Percentiles rank a stretch among this genome's conserved stretches.
Conservation (phyloP, 1,140 invertebrate species). For the Drosophila lacertosa region DNA sequence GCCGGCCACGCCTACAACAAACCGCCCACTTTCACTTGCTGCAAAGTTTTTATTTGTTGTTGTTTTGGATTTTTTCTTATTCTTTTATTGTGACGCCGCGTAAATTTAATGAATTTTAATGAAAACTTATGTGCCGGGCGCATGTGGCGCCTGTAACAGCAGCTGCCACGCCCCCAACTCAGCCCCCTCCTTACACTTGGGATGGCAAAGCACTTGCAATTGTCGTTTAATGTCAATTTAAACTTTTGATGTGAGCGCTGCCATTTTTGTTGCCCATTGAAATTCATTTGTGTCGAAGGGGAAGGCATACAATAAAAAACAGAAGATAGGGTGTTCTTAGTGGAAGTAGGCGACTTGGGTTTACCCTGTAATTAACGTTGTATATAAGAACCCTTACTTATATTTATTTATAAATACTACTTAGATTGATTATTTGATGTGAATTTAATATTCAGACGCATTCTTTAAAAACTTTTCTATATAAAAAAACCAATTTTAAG, state of each 20-base stretch:
- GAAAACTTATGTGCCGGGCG: slow-evolving; percentile 61
- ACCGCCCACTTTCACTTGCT: slow-evolving; percentile 47
- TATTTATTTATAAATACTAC: too few species aligned
- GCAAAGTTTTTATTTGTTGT: slow-evolving; percentile 41
- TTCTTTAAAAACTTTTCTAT: too few species aligned
- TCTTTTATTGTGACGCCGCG: slow-evolving; percentile 62
- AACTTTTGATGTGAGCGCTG: slow-evolving; percentile 40
- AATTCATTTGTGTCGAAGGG: slow-evolving; percentile 23
- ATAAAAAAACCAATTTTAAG: too few species aligned
- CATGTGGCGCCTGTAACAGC: slow-evolving; percentile 16
- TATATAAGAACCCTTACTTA: too few species aligned
- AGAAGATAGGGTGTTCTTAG: background rate
- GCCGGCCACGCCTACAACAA: slow-evolving; percentile 20
- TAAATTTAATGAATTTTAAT: slow-evolving; percentile 79
- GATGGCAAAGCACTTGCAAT: slow-evolving; percentile 46
- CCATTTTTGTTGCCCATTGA: slow-evolving; percentile 33
- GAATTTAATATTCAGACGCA: too few species aligned
- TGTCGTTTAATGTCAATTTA: slow-evolving; percentile 55
- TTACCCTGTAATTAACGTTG: too few species aligned
- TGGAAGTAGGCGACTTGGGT: too few species aligned
- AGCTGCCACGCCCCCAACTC: background rate
- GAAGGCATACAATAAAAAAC: background rate
- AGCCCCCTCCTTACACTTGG: slow-evolving; percentile 8
- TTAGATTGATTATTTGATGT: too few species aligned
- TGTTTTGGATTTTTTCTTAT: slow-evolving; percentile 17